Evolutionary conservation across 37 sponge, comb jelly and placozoan species (phyloP).

Genomic region (Bolinopsis microptera): DNA sequence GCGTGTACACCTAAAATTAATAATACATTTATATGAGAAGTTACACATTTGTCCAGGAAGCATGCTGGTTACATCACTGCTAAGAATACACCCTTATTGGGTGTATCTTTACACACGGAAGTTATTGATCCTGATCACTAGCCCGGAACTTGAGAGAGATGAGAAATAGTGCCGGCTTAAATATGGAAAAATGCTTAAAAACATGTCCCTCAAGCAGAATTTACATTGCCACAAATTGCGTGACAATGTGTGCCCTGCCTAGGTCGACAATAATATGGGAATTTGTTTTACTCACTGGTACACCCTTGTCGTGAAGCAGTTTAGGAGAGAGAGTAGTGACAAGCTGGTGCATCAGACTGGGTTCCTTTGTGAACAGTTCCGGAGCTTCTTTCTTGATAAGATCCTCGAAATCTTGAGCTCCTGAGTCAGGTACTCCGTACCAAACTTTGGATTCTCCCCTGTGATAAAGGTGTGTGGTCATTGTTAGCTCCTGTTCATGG

Average conservation of each 20-base stretch:
- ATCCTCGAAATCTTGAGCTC: constrained; percentile 89
- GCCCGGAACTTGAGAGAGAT: too few relatives aligned
- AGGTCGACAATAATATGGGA: too few relatives aligned
- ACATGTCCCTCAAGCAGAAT: too few relatives aligned
- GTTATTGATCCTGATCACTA: too few relatives aligned
- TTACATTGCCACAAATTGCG: too few relatives aligned
- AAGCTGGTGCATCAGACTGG: constrained; percentile 95
- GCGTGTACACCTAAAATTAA: too few relatives aligned
- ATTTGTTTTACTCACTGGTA: constrained; percentile 91
- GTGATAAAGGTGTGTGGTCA: too few relatives aligned
- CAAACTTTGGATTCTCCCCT: constrained; percentile 99
- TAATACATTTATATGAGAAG: not conserved
- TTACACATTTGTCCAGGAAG: not conserved
- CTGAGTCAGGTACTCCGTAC: constrained; percentile 95
- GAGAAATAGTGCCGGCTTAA: too few relatives aligned
- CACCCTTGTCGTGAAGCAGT: constrained; percentile 83
- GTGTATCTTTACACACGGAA: too few relatives aligned
- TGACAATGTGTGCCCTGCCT: too few relatives aligned
- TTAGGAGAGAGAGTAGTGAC: constrained; percentile 92
- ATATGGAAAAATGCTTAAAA: too few relatives aligned
- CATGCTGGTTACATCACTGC: not conserved
- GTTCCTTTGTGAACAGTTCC: constrained; percentile 89
- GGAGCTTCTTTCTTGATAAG: constrained; percentile 90
- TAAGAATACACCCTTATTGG: not conserved
- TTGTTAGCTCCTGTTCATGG: too few relatives aligned